Evolutionary conservation across 2,797 vertebrate genomes (phyloP).

Genomic region (Margarornis squamiger): DNA sequence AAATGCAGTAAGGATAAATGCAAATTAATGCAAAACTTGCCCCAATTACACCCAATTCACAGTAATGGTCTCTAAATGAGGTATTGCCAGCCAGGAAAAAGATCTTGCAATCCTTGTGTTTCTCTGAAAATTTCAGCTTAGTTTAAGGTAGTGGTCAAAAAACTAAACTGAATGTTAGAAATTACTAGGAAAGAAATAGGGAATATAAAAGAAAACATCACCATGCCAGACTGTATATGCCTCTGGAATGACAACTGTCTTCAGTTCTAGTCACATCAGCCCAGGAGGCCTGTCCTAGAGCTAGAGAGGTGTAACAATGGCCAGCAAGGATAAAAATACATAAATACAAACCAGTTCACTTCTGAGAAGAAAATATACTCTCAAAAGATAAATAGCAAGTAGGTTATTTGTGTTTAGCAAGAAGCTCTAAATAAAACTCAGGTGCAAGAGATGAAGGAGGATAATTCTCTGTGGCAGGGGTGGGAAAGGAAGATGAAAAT

Average conservation of each 20-base stretch:
- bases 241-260: neutral
- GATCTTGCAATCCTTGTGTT: neutral
- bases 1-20: neutral
- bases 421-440: neutral
- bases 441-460: neutral
- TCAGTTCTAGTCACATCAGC: neutral
- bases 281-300: neutral
- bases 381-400: neutral
- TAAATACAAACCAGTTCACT: neutral
- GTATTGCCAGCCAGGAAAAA: neutral
- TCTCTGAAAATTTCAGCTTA: neutral
- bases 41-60: neutral
- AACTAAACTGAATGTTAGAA: neutral
- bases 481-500: neutral
- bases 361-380: neutral
- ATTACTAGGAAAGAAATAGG: neutral
- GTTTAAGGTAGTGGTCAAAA: neutral
- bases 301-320: neutral
- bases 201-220: neutral
- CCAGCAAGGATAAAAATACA: neutral
- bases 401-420: neutral
- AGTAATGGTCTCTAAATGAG: neutral
- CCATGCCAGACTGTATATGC: neutral
- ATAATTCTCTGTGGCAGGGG: neutral
- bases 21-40: neutral